phyloP scores from a whole-genome alignment of 2,888 invertebrate genomes.

The Dilophus febrilis region DNA sequence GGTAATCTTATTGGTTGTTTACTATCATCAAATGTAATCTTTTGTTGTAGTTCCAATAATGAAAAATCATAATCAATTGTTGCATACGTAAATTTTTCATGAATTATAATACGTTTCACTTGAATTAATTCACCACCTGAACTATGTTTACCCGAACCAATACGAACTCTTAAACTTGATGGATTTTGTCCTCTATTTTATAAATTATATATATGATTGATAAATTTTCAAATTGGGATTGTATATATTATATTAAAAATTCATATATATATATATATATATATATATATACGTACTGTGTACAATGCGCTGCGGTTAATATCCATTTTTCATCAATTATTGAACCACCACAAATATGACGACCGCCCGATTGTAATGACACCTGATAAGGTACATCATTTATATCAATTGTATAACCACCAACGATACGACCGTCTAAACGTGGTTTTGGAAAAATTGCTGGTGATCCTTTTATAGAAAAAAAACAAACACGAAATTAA shows the following conservation, averaged over 20 bases:
- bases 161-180: no score
- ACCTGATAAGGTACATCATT: slow-evolving; percentile 28
- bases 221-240: no score
- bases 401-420: slow-evolving; percentile 25
- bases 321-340: slow-evolving; percentile 23
- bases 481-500: no score
- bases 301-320: slow-evolving; percentile 28
- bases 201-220: no score
- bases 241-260: no score
- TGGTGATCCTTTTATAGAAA: background rate
- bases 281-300: slow-evolving; percentile 23
- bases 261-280: no score
- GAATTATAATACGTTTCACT: slow-evolving; percentile 32
- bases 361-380: slow-evolving; percentile 11
- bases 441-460: slow-evolving; percentile 15
- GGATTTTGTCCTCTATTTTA: no score
- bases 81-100: slow-evolving; percentile 33
- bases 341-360: slow-evolving; percentile 27
- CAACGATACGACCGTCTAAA: slow-evolving; percentile 28
- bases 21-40: slow-evolving; percentile 31
- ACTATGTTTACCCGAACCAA: slow-evolving; percentile 22
- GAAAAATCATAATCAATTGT: slow-evolving; percentile 41
- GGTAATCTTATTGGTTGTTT: slow-evolving; percentile 32
- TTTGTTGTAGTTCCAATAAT: slow-evolving; percentile 33
- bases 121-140: slow-evolving; percentile 34